Percentiles rank a stretch among this genome's conserved stretches.
Conservation (phyloP, 2,113 vertebrate species). For the Sterrhoptilus dennistouni region DNA sequence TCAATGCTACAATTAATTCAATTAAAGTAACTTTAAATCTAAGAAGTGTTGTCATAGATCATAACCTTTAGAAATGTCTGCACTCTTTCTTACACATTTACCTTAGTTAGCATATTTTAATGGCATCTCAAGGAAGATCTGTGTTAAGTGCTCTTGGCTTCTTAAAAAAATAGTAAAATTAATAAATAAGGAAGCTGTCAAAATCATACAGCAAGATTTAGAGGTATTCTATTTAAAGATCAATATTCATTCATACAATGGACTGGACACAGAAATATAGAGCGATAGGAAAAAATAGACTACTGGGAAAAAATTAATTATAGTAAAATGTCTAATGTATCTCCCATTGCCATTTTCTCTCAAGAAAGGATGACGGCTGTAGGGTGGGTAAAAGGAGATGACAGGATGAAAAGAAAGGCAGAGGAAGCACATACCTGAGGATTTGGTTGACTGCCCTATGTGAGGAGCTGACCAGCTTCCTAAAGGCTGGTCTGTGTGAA, state of each 20-base stretch:
- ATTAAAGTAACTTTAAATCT: slow-evolving; percentile 63
- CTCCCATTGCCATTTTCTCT: neutral
- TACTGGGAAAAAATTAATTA: neutral
- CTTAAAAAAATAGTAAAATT: neutral
- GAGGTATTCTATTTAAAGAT: slow-evolving; percentile 37
- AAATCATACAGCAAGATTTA: neutral
- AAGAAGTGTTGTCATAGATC: slow-evolving; percentile 56
- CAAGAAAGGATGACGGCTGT: neutral
- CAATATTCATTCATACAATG: neutral
- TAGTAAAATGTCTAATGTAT: neutral
- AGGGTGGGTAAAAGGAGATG: neutral
- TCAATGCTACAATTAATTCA: slow-evolving; percentile 68
- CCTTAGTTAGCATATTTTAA: slow-evolving; percentile 75
- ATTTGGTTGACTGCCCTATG: neutral
- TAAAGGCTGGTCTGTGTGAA: neutral
- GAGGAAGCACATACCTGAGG: neutral
- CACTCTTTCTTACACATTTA: slow-evolving; percentile 27
- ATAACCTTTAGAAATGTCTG: slow-evolving; percentile 68
- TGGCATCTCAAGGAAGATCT: slow-evolving; percentile 34
- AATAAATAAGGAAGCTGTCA: slow-evolving; percentile 32
- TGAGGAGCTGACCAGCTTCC: neutral
- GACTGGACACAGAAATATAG: slow-evolving; percentile 13
- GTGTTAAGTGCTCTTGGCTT: slow-evolving; percentile 14
- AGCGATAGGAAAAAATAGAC: neutral
- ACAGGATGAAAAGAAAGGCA: neutral